Evolutionary conservation across 2,888 invertebrate species (phyloP), one percentile per base, ranked within the genome.

Genomic region (Sesia apiformis): DNA sequence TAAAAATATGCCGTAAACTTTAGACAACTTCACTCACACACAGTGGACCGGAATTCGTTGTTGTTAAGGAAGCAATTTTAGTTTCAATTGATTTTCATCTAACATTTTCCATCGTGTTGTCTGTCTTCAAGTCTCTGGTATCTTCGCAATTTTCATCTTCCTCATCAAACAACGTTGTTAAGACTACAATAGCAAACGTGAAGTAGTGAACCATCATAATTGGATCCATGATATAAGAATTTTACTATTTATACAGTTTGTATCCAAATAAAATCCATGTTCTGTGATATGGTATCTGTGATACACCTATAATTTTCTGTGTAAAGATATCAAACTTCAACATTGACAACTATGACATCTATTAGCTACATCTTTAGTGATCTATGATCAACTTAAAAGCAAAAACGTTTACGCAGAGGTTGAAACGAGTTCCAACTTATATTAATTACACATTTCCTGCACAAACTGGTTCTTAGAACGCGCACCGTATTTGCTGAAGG

Each of bases 401-500:
- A 61, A 60, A 56, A 63, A 56, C 59, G 57, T 60, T 50, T 58
- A 53, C 60, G 63, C 58, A 60, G 57, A 68, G 69, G 67, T 66
- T 54, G 58, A 70, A 55, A 43, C 53, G 50, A 49, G 54, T 58
- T 50, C 50, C 51, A 52, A 52, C 50, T 42, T 8, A 41, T 50
- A 50, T 50, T 39, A 50, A 55, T 53, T 54, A 56, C 66, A 61
- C 56, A 67, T 70, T 72, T 72, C 72, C 70, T 75, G 66, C 67
- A 64, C 72, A 65, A 79, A 80, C 78, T 66, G 75, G 79, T 78
- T 66, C 55, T 58, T 41, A 56, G 52, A 40, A 39, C 7, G 38
- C 50, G 38, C 7, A 50, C 39, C 38, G 38, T 50, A 38, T 39
- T 59, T 58, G 57, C 55, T 63, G 58, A 55, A 63, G 64, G 58